Base-by-base conservation (phyloP, 2,888 invertebrate genomes). In the Caenorhabditis sp. region DNA sequence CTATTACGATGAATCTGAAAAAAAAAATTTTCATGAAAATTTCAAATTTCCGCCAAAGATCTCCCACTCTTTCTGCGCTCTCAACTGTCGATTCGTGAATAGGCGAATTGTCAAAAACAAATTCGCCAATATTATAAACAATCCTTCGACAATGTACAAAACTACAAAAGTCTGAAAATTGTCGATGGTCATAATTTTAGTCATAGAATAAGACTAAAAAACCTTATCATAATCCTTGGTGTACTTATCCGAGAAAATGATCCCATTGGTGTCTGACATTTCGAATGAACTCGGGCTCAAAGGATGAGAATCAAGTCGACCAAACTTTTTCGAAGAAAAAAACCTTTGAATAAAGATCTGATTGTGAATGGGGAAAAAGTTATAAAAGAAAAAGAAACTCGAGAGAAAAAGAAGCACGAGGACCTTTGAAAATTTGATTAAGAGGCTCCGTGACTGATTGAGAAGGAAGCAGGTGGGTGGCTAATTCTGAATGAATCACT, bases 51-150 rank as follows among this genome's bases (percentile, higher is more conserved):
- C n/a, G n/a, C n/a, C n/a, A n/a, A n/a, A n/a, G n/a, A n/a, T n/a
- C n/a, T n/a, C n/a, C n/a, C 22, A 85, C 81, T 85, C 85, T 68
- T 84, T 85, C 69, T 85, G 83, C 8, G 64, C 31, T 22, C 85
- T 41, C n/a, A 85, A 72, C 56, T 80, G 56, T 19, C 79, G 66
- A 59, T 73, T 77, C 4, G 70, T 70, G 68, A 85, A 82, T 4
- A 85, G 24, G 10, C 83, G 24, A 26, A 80, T 56, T 1, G 77
- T 77, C 22, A 85, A 54, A 54, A 81, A 85, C 22, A 79, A 28
- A 41, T 85, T 85, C 26, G 72, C 70, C 19, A 79, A 7, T 22
- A 75, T 74, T 1, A 84, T 72, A 38, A 85, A 26, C 7, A 85
- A 38, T 0, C 85, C 85, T 66, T 85, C 85, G 16, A 75, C 59